Percentiles rank a stretch among this genome's conserved stretches.
Conservation (phyloP, 1,140 invertebrate genomes). For the Laupala kohalensis region DNA sequence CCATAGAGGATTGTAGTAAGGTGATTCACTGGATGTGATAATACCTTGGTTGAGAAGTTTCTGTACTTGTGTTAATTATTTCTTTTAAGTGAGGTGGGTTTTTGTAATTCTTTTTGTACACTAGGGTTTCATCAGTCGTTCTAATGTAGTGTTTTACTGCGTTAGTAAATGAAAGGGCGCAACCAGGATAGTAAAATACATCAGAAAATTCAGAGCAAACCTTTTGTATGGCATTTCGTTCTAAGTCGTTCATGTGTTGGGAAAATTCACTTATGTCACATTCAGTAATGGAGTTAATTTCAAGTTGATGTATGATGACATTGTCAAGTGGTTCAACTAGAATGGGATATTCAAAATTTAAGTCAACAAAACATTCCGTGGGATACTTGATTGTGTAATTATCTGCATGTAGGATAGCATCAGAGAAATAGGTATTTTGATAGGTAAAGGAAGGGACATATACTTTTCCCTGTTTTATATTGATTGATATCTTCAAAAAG, state of each 20-base stretch:
- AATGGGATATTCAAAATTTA: not conserved
- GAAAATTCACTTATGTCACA: not conserved
- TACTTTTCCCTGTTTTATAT: not conserved
- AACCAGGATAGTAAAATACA: no score
- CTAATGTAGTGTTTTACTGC: no score
- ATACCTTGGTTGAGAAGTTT: no score
- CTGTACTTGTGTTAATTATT: no score
- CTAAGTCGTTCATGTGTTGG: not conserved
- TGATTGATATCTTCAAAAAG: not conserved
- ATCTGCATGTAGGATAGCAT: not conserved
- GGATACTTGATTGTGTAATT: not conserved
- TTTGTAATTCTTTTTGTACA: no score
- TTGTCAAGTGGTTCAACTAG: not conserved
- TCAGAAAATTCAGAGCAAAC: no score
- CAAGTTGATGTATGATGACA: not conserved
- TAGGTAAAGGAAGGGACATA: not conserved
- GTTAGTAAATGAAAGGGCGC: no score
- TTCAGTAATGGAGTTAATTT: not conserved
- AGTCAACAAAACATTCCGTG: not conserved
- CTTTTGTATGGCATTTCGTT: no score
- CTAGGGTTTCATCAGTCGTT: no score
- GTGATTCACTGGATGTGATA: no score
- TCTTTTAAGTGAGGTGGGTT: no score
- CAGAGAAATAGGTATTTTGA: not conserved
- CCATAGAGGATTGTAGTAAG: not conserved